Percentiles rank a stretch among this genome's conserved stretches.
These are phyloP conservation scores for Cremastobaeus sp. DNA, from an alignment of 2,888 invertebrate genomes.

Conservation along the genomic window DNA sequence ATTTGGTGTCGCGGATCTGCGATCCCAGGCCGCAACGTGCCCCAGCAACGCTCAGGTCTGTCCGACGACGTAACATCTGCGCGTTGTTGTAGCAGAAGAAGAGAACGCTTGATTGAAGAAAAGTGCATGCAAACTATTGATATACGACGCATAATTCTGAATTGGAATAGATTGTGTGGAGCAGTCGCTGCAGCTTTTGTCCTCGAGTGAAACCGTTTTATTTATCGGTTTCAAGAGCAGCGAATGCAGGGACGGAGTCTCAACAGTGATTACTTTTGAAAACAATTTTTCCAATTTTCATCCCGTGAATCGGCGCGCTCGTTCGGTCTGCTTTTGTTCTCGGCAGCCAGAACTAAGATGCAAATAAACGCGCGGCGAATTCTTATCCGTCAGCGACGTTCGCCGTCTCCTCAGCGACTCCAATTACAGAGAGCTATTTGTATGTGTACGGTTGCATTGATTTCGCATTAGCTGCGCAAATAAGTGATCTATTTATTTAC, in stretches of 20 bases:
- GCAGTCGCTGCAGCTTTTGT: slow-evolving; percentile 4
- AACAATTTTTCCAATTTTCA: too few species aligned
- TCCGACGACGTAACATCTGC: slow-evolving; percentile 37
- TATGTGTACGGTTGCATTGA: background rate
- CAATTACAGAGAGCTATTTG: background rate
- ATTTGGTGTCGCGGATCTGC: slow-evolving; percentile 40
- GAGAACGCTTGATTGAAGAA: slow-evolving; percentile 33
- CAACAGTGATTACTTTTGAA: too few species aligned
- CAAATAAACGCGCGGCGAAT: background rate
- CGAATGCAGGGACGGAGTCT: too few species aligned
- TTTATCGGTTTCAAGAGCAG: too few species aligned
- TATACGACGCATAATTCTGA: slow-evolving; percentile 34
- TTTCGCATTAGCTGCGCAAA: background rate
- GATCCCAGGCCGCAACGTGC: slow-evolving; percentile 13
- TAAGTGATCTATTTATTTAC: slow-evolving; percentile 59
- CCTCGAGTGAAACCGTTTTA: background rate
- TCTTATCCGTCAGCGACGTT: too few species aligned
- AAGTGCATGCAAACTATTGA: slow-evolving; percentile 28
- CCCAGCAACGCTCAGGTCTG: slow-evolving; percentile 7
- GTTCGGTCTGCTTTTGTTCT: too few species aligned
- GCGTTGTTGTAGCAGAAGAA: slow-evolving; percentile 32
- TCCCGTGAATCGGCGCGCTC: too few species aligned
- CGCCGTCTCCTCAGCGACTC: background rate
- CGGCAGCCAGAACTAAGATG: too few species aligned
- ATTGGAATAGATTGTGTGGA: slow-evolving; percentile 20